Conservation (phyloP, 2,797 vertebrate species). For the Lepilemur ruficaudatus region DNA sequence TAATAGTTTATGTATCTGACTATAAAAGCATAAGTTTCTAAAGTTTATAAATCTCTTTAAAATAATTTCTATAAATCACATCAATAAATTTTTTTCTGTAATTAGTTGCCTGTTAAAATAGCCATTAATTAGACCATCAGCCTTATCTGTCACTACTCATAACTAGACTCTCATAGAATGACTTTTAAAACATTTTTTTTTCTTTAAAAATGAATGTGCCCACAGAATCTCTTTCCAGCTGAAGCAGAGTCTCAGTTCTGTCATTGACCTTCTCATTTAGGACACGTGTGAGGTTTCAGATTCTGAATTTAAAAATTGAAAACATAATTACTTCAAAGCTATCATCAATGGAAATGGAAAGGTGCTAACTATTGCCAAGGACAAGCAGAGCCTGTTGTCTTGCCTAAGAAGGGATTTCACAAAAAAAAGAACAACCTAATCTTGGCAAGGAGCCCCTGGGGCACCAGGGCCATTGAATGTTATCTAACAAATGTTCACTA, state of each 20-base stretch:
- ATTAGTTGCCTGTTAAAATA: neutral
- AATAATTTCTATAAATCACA: slow-evolving; percentile 15
- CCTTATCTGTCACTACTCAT: neutral
- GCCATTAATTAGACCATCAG: neutral
- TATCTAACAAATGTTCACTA: neutral
- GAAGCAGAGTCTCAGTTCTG: neutral
- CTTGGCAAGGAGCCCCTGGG: neutral
- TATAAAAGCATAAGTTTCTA: neutral
- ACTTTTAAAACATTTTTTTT: neutral
- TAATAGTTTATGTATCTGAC: neutral
- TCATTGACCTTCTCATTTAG: neutral
- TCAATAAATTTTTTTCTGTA: neutral
- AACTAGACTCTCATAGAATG: neutral
- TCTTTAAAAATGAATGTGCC: neutral
- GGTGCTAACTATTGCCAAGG: neutral
- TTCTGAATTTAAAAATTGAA: slow-evolving; percentile 18
- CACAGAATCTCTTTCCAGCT: neutral
- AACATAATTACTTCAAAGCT: neutral
- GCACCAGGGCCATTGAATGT: neutral
- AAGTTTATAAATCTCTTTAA: neutral
- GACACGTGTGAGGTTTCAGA: neutral
- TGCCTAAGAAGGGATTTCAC: neutral
- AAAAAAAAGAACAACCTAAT: neutral
- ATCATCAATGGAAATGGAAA: neutral
- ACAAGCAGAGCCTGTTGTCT: neutral